Base-by-base conservation (phyloP, 1,140 invertebrate genomes). In the Pygmarrhopalites habei region DNA sequence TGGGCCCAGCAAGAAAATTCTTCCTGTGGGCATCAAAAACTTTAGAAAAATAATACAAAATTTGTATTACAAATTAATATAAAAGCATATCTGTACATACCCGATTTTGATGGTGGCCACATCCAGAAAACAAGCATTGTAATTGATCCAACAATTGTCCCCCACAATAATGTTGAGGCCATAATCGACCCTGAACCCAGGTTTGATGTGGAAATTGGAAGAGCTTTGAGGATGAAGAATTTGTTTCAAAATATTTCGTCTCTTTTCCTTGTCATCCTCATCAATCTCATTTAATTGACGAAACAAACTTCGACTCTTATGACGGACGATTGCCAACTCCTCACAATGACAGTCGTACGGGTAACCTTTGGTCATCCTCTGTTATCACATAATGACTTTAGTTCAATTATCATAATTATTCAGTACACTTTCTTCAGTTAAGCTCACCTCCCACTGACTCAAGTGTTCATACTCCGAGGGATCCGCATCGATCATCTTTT, bases 71-170 rank as follows among this genome's bases (percentile, higher is more conserved):
- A n/a, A n/a, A n/a, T n/a, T n/a, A n/a, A n/a, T n/a, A n/a, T n/a
- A n/a, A n/a, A n/a, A n/a, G n/a, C n/a, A n/a, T n/a, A n/a, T n/a
- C n/a, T n/a, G n/a, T n/a, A n/a, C n/a, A n/a, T n/a, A n/a, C n/a
- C 59, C 59, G 39, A 71, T 66, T 3, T 17, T 60, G 21, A 72
- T 56, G 26, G 57, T 25, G 28, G 23, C 41, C 14, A 35, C 55
- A 55, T 71, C 66, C 17, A 68, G 52, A 15, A 68, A 29, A 15
- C 49, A 30, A 39, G 65, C 65, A 32, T 65, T 58, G 43, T 58
- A 62, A 39, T 71, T 71, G 19, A 58, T 47, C 21, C 56, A 68
- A 14, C 60, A 63, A 39, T 66, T 68, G 7, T 71, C 63, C 0
- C 58, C 70, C 32, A 61, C 19, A 12, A 15, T 52, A 3, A 61